Percentiles rank a stretch among this genome's conserved stretches.
These are phyloP conservation scores for Macrostomum cliftonense DNA, from an alignment of 2,888 invertebrate genomes.

Conservation along the genomic window DNA sequence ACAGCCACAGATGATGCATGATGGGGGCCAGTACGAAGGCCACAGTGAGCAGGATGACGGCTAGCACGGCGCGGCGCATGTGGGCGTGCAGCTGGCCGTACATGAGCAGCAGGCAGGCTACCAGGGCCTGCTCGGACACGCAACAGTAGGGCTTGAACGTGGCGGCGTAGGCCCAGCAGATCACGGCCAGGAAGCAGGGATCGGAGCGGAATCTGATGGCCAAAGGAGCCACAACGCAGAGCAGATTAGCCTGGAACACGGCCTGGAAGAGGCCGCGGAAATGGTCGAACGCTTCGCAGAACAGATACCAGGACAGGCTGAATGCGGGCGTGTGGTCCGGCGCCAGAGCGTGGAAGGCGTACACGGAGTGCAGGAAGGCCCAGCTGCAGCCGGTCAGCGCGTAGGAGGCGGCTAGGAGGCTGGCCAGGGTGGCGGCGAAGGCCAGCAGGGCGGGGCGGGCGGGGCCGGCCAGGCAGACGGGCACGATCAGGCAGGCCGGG, in stretches of 20 bases:
- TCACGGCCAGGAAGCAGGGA: too few species aligned
- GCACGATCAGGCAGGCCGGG: constrained; percentile 61
- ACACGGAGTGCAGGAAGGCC: constrained; percentile 47
- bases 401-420: constrained; percentile 48
- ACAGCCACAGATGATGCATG: constrained; percentile 94
- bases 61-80: too few species aligned
- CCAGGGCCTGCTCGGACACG: too few species aligned
- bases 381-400: constrained; percentile 40
- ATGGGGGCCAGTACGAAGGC: constrained; percentile 77
- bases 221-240: constrained; percentile 72
- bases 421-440: constrained; percentile 44
- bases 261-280: constrained; percentile 81
- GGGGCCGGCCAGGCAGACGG: constrained; percentile 48
- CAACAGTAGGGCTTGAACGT: too few species aligned
- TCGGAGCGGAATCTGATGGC: constrained; percentile 30
- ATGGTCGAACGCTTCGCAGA: constrained; percentile 98
- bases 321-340: constrained; percentile 87
- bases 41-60: constrained; percentile 46
- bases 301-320: constrained; percentile 97
- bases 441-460: constrained; percentile 15
- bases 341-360: constrained; percentile 61
- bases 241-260: constrained; percentile 85
- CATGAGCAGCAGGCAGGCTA: too few species aligned
- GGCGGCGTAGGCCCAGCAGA: too few species aligned
- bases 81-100: too few species aligned